Base-by-base conservation (phyloP, 2,113 vertebrate species). In the Australoheros scitulus region DNA sequence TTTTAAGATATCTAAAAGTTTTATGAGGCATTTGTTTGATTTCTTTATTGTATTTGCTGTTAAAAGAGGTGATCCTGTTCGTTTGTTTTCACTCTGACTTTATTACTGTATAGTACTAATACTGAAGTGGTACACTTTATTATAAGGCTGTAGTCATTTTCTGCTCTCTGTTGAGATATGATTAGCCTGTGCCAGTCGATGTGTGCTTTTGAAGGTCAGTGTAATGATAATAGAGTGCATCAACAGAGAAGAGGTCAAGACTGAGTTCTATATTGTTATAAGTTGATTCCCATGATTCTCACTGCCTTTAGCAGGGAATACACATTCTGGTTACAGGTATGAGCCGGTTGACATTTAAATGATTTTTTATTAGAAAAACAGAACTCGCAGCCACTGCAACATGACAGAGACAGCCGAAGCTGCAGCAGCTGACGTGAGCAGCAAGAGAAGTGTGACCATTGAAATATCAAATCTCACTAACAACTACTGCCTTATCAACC, bases 391-490 rank as follows among this genome's bases (percentile, higher is more conserved):
- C 26, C 75, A 11, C 26, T 70, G 60, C 81, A 94, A 85, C 65
- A 95, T 94, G 93, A 64, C 90, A 1, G 94, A 95, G 89, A 86
- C 94, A 38, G 94, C 94, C 3, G 95, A 94, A 92, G 92, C 91
- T 13, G 84, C 93, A 10, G 92, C 93, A 26, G 93, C 93, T 24
- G 91, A 92, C 17, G 88, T 95, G 60, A 22, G 6, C 65, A 92
- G 86, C 79, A 94, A 14, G 60, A 94, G 94, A 57, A 94, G 92
- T 41, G 81, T 87, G 7, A 94, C 89, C 52, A 87, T 96, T 7
- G 94, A 96, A 91, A 94, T 96, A 80, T 59, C 78, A 50, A 96
- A 95, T 55, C 0, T 94, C 79, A 94, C 94, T 11, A 92, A 72
- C 61, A 93, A 76, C 81, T 95, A 94, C 88, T 94, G 91, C 83